These are phyloP conservation scores for Apodemia duryi DNA, from an alignment of 2,888 invertebrate species.

Conservation along the genomic window DNA sequence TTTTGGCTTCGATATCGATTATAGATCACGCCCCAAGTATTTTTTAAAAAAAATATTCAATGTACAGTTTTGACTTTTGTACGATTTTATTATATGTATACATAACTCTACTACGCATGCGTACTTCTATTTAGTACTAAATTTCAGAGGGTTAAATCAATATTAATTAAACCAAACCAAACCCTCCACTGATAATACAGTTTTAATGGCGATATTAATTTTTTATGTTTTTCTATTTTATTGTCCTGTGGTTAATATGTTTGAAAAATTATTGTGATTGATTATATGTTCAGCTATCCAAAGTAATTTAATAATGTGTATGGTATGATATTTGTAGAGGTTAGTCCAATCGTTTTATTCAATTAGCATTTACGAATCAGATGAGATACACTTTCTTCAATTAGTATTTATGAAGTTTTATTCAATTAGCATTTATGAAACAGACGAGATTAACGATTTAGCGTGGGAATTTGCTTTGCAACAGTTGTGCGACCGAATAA, in stretches of 20 bases:
- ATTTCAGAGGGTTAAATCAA: conserved; percentile 2
- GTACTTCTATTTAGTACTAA: neutral
- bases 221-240: neutral
- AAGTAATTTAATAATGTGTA: neutral
- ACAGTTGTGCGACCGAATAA: too few relatives aligned
- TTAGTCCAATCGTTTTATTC: neutral
- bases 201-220: neutral
- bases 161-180: conserved; percentile 9
- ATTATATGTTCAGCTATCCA: neutral
- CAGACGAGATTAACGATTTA: neutral
- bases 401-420: neutral
- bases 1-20: too few relatives aligned
- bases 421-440: too few relatives aligned
- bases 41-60: too few relatives aligned
- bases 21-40: too few relatives aligned
- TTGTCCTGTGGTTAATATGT: neutral
- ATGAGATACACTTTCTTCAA: neutral
- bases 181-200: neutral
- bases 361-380: too few relatives aligned
- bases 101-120: neutral
- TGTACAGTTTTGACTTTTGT: too few relatives aligned
- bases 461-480: too few relatives aligned
- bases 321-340: neutral
- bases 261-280: neutral
- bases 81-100: too few relatives aligned